Evolutionary conservation across 1,140 invertebrate genomes (phyloP), one percentile per base, ranked within the genome.

Genomic region (Drosophila pectinifera): DNA sequence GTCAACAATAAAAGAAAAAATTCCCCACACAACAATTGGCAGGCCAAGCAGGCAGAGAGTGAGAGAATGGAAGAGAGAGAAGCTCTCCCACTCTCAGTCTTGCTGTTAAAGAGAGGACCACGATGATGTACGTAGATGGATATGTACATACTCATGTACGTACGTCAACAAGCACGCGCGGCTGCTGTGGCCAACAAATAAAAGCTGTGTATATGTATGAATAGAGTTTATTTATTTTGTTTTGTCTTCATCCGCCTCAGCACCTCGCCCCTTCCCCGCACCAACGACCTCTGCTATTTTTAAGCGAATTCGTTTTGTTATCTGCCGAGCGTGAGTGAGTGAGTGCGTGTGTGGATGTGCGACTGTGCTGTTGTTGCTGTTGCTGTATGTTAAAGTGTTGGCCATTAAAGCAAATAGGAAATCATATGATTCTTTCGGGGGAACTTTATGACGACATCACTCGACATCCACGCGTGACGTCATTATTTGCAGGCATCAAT

Each of bases 21-120:
- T 61, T 86, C 78, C 74, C 82, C 82, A 86, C 70, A 82, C 83
- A 83, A 83, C 80, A 78, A 83, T 62, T 83, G 80, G 59, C 75
- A 72, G 70, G 61, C 46, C 55, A 73, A 70, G 34, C 18, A 24
- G 24, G 31, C 38, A 46, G 26, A 69, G 49, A 28, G 59, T 64
- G 53, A 31, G 41, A 58, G 72, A 75, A 57, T 49, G 26, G 26
- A 26, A 31, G 26, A 53, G 53, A 78, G 57, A 36, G 61, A 38
- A 49, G 38, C 57, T 48, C 56, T 38, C 42, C 34, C 39, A 20
- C 41, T 48, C 18, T 24, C 58, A 31, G 31, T 46, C 28, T 13
- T 16, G 18, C 16, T 54, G 18, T 28, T 59, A 38, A 38, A 42
- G 18, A 51, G 28, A 39, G 49, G 14, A n/a, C 59, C 18, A 51